Base-by-base conservation (phyloP, 2,888 invertebrate genomes). In the Tinea pellionella region DNA sequence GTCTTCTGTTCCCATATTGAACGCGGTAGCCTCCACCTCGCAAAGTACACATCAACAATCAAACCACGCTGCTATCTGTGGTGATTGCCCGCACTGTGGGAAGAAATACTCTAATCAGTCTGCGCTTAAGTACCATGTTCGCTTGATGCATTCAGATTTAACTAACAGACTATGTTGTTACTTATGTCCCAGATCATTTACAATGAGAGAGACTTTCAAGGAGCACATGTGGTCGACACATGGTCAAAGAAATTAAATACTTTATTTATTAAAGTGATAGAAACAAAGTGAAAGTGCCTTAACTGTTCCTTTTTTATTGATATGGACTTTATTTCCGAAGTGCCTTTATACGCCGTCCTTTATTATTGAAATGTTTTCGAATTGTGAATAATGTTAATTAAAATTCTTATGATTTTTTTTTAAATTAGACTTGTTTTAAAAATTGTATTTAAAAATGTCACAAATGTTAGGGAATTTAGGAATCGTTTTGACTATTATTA, bases 101-200 rank as follows among this genome's bases (percentile, higher is more conserved):
- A 90, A 91, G 85, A 89, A 90, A 63, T 91, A 92, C 75, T 91
- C 91, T 59, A 92, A 92, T 74, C 92, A 91, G 73, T 92, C 92
- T 0, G 91, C 92, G 43, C 82, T 92, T 65, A 92, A 92, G 73
- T 92, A 92, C 71, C 91, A 91, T 67, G 91, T 91, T 53, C 85
- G 91, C 65, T 77, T 92, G 71, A 90, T 92, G 80, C 92, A 92
- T 77, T 92, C 92, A 32, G 92, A 92, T 74, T 79, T 92, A 65
- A 90, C 90, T 18, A 91, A 92, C 70, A 87, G 91, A 72, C 85
- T 91, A 63, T 92, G 91, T 75, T 92, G 92, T 74, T 91, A 92
- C 72, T 78, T 92, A 59, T 92, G 92, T 70, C 92, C 92, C 29
- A 88, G 90, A 66, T 90, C 91, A n/a, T 92, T 92, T 66, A 90